Evolutionary conservation across 2,113 vertebrate species (phyloP).

Genomic region (Hemibagrus wyckioides): DNA sequence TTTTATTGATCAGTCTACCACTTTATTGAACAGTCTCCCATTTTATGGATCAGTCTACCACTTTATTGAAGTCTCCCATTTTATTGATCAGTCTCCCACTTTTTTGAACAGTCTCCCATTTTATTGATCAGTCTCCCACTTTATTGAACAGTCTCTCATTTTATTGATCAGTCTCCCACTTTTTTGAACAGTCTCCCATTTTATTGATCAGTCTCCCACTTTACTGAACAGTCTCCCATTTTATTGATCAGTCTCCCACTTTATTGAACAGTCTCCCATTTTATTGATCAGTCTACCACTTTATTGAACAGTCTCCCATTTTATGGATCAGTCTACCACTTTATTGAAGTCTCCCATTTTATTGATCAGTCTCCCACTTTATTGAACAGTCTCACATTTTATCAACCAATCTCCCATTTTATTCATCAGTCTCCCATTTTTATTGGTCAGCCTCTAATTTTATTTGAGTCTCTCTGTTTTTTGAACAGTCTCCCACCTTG

Average conservation of each 20-base stretch:
- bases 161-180: not conserved
- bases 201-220: not conserved
- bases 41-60: not conserved
- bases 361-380: not conserved
- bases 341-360: not conserved
- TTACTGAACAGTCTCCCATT: not conserved
- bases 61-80: not conserved
- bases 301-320: not conserved
- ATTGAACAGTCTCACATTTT: not conserved
- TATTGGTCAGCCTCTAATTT: not conserved
- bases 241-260: not conserved
- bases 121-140: too few relatives aligned
- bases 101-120: not conserved
- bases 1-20: not conserved
- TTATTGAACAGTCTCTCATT: not conserved
- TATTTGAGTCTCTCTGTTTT: not conserved
- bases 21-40: not conserved
- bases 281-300: too few relatives aligned
- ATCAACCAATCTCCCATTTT: not conserved
- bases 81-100: not conserved
- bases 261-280: too few relatives aligned
- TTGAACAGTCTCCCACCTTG: not conserved
- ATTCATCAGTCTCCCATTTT: not conserved
- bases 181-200: not conserved
- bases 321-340: not conserved